Evolutionary conservation across 2,888 invertebrate genomes (phyloP).

Genomic region (Polia nebulosa): DNA sequence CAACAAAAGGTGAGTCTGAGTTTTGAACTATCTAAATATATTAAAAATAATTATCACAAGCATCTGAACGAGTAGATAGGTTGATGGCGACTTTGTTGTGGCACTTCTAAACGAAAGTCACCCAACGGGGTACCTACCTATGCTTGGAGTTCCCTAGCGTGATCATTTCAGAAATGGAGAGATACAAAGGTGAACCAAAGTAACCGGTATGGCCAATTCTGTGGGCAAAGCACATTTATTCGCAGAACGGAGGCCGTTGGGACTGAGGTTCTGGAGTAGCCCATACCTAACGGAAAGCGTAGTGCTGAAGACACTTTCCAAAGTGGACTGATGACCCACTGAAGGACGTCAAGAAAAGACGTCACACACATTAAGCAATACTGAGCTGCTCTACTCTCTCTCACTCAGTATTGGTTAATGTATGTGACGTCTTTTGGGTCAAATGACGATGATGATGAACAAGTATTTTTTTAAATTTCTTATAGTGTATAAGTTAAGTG

Average conservation of each 20-base stretch:
- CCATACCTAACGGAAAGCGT: background rate
- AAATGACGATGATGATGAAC: background rate
- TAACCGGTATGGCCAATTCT: no score
- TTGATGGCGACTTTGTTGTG: background rate
- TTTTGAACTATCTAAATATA: background rate
- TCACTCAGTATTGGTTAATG: no score
- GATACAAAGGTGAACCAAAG: no score
- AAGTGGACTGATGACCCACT: background rate
- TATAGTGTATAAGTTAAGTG: no score
- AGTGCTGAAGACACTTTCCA: background rate
- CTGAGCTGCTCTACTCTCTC: no score
- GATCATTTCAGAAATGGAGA: background rate
- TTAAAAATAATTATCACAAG: background rate
- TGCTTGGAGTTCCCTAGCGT: background rate
- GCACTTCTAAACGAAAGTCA: background rate
- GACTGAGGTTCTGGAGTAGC: background rate
- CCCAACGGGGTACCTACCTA: background rate
- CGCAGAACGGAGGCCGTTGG: background rate
- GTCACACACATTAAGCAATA: no score
- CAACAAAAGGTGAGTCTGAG: conserved; percentile 77
- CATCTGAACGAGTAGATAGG: background rate
- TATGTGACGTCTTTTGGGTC: background rate
- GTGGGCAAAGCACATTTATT: no score
- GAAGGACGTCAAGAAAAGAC: no score
- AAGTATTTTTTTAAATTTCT: background rate